Evolutionary conservation across 2,113 vertebrate species (phyloP).

Genomic region (Rostratula benghalensis): DNA sequence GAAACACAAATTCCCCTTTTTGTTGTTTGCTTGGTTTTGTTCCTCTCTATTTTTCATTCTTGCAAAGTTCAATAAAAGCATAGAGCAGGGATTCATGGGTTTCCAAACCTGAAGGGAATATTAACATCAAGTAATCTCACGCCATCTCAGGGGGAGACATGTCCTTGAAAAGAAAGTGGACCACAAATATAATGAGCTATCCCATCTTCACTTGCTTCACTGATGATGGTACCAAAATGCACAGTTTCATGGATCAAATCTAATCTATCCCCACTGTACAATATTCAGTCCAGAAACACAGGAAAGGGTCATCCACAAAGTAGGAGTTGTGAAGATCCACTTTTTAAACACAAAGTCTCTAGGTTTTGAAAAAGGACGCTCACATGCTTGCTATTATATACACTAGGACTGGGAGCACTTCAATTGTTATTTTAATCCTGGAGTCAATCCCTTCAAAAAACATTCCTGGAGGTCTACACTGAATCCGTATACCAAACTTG

Average conservation of each 20-base stretch:
- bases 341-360: not conserved
- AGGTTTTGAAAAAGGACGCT: not conserved
- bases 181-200: not conserved
- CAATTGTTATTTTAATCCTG: not conserved
- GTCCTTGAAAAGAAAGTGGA: not conserved
- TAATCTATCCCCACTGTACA: not conserved
- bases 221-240: not conserved
- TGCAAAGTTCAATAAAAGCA: not conserved
- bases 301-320: not conserved
- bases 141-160: not conserved
- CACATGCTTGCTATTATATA: not conserved
- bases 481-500: not conserved
- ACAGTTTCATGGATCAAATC: not conserved
- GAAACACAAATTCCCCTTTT: not conserved
- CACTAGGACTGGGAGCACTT: not conserved
- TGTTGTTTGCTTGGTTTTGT: not conserved
- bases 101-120: not conserved
- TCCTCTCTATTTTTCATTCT: not conserved
- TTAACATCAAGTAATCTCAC: not conserved
- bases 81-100: not conserved
- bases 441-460: not conserved
- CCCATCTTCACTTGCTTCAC: not conserved
- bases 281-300: not conserved
- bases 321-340: rapidly evolving
- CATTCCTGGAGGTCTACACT: not conserved